phyloP scores from a whole-genome alignment of 92 coral and sea anemone genomes.

The Zoanthus gigantus region DNA sequence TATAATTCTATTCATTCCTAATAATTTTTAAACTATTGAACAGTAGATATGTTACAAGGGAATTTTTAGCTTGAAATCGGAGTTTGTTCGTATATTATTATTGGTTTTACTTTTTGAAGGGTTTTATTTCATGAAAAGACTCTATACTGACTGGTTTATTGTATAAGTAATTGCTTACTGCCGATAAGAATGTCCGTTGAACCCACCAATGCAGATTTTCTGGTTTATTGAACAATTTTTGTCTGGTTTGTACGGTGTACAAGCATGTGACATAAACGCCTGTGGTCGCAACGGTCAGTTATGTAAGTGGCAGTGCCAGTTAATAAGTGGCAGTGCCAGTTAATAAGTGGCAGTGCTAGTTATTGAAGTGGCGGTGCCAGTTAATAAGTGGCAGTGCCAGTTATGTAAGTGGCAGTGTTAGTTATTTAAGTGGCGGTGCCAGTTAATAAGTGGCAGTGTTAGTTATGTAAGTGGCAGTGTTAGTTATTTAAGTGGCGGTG shows the following conservation, averaged over 20 bases:
- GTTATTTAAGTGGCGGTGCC: conserved; percentile 5
- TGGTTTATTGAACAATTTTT: no score
- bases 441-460: conserved; percentile 3
- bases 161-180: no score
- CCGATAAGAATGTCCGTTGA: no score
- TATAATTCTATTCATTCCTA: no score
- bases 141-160: no score
- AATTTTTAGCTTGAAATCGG: no score
- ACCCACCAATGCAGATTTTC: no score
- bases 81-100: no score
- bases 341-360: conserved; percentile 7
- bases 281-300: conserved; percentile 2
- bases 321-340: conserved; percentile 4
- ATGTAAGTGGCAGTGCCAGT: conserved; percentile 8
- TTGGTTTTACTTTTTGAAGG: no score
- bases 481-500: background rate
- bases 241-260: background rate
- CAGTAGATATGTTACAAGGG: no score
- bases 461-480: conserved; percentile 19
- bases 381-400: conserved; percentile 10
- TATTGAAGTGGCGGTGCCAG: background rate
- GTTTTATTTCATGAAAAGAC: no score
- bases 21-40: no score
- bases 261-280: conserved; percentile 5
- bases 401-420: conserved; percentile 14